These are phyloP conservation scores for Perizoma affinitatum DNA, from an alignment of 2,888 invertebrate species.

Conservation along the genomic window DNA sequence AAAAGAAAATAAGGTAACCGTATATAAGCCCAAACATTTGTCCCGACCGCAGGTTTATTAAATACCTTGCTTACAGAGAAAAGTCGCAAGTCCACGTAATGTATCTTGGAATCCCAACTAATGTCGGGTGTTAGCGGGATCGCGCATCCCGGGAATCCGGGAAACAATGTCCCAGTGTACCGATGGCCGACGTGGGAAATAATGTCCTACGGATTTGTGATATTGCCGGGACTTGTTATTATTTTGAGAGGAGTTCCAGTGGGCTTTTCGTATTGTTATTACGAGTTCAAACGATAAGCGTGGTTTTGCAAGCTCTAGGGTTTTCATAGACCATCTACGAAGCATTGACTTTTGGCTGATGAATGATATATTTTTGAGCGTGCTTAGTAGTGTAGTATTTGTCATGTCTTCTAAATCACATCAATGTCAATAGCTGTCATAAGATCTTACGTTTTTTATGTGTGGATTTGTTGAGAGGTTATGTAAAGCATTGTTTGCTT, in stretches of 20 bases:
- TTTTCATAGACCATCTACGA: too few species aligned
- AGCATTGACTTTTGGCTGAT: too few species aligned
- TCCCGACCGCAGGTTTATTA: conserved; percentile 34
- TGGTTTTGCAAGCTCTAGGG: neutral
- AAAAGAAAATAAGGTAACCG: neutral
- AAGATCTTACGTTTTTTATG: too few species aligned
- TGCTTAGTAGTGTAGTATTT: too few species aligned
- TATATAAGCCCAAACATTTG: conserved; percentile 21
- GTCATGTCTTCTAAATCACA: too few species aligned
- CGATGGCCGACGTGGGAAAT: conserved; percentile 41
- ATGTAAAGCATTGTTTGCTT: too few species aligned
- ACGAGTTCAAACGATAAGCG: neutral
- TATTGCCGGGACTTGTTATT: conserved; percentile 9
- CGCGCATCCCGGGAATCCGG: conserved; percentile 18
- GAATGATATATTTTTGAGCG: too few species aligned
- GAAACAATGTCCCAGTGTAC: conserved; percentile 40
- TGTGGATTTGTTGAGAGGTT: too few species aligned
- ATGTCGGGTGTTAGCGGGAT: conserved; percentile 55
- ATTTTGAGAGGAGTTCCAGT: conserved; percentile 3
- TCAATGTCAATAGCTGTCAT: too few species aligned
- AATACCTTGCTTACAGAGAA: conserved; percentile 46
- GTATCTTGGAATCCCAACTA: conserved; percentile 54
- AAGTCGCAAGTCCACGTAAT: conserved; percentile 41
- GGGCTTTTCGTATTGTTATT: conserved; percentile 8
- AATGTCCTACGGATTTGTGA: conserved; percentile 37